Base-by-base conservation (phyloP, 1,140 invertebrate species). In the Lerema accius region DNA sequence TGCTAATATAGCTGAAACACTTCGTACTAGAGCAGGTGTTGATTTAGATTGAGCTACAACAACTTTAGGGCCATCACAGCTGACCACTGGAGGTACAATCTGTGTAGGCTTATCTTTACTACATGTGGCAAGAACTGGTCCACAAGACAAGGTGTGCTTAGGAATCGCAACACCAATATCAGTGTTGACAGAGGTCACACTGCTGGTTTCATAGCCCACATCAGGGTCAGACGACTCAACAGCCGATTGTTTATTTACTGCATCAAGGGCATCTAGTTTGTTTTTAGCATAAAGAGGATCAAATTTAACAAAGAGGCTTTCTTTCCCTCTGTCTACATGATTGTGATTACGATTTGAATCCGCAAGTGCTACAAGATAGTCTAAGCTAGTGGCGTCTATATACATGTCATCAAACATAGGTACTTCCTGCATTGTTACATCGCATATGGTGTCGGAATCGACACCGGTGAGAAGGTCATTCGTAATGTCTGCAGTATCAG, bases 291-390 rank as follows among this genome's bases (percentile, higher is more conserved):
- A 90, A 26, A 93, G 67, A 10, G 93, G 93, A 78, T 94, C 93
- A 69, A 94, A 94, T 65, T 93, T 94, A 14, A 93, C 84, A 74
- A 92, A 93, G 15, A 94, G 78, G 63, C 93, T 93, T 60, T 93
- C 92, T 43, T 91, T 85, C 50, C 92, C 91, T 43, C 89, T 85
- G 69, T 87, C 89, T 14, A 89, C 77, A 13, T 74, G 70, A 3
- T 69, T 84, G 4, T 73, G 68, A 58, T 84, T 77, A 13, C 69
- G 65, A 49, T 82, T 85, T 10, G 87, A 84, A 42, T 80, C 79
- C 4, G 80, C 78, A 63, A 86, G 87, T 56, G 81, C 80, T 4
- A 78, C 78, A n/a, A 88, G 72, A 49, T 82, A 90, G 68, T 88
- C 87, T 23, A 90, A 76, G 45, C 80, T 86, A 28, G 60, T 83